Conservation (phyloP, 2,113 vertebrate genomes). For the Podiceps cristatus region DNA sequence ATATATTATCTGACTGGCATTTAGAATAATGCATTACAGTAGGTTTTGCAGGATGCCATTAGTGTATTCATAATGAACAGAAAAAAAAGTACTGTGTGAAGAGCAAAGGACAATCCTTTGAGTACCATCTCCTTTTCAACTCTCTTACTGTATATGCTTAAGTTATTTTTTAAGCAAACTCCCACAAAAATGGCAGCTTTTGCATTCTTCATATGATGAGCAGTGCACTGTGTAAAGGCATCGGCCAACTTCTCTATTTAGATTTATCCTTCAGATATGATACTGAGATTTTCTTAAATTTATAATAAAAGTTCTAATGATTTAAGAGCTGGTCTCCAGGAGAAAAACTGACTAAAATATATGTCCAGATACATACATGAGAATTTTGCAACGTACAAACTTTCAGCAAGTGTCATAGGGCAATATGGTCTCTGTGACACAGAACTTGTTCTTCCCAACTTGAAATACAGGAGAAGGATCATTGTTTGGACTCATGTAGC, state of each 20-base stretch:
- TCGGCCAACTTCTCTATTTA: background rate
- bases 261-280: background rate
- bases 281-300: background rate
- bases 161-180: background rate
- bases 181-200: background rate
- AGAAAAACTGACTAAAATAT: background rate
- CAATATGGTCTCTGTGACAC: background rate
- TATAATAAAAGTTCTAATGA: background rate
- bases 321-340: background rate
- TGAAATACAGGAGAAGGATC: background rate
- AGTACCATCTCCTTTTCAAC: background rate
- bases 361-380: background rate
- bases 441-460: background rate
- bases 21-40: background rate
- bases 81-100: background rate
- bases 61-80: background rate
- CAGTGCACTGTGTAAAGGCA: background rate
- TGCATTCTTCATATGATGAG: background rate
- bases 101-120: background rate
- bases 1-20: background rate
- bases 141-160: background rate
- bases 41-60: background rate
- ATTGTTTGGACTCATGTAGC: background rate
- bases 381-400: background rate
- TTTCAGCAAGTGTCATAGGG: background rate